phyloP scores from a whole-genome alignment of 2,113 vertebrate genomes.

The Laticauda colubrina region DNA sequence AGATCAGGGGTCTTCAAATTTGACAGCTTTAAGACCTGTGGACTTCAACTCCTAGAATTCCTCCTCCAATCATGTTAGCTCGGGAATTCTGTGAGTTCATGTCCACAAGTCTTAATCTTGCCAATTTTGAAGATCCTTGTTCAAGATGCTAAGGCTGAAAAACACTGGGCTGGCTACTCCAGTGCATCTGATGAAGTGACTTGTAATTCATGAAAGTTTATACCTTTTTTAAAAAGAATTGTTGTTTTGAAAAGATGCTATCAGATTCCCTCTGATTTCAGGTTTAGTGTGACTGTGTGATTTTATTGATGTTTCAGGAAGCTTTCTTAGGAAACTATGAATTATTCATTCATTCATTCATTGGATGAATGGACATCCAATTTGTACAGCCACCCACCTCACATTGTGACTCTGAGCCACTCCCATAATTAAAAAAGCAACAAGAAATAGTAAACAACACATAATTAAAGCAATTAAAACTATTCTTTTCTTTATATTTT shows the following conservation, averaged over 20 bases:
- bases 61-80: not conserved
- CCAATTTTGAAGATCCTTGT: too few species aligned
- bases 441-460: not conserved
- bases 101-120: not conserved
- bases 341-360: not conserved
- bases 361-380: not conserved
- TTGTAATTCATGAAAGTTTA: not conserved
- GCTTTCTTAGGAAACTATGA: not conserved
- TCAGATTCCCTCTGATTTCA: not conserved
- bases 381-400: not conserved
- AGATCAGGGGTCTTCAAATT: too few species aligned
- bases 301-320: not conserved
- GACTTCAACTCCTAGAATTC: not conserved
- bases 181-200: not conserved
- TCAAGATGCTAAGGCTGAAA: not conserved
- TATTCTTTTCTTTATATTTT: not conserved
- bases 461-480: not conserved
- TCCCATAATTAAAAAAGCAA: not conserved
- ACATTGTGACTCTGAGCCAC: not conserved
- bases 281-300: not conserved
- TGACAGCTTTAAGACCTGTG: not conserved
- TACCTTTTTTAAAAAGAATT: not conserved
- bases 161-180: not conserved
- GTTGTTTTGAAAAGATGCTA: not conserved
- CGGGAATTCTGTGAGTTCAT: not conserved